Base-by-base conservation (phyloP, 2,888 invertebrate genomes). In the Euproctis similis region DNA sequence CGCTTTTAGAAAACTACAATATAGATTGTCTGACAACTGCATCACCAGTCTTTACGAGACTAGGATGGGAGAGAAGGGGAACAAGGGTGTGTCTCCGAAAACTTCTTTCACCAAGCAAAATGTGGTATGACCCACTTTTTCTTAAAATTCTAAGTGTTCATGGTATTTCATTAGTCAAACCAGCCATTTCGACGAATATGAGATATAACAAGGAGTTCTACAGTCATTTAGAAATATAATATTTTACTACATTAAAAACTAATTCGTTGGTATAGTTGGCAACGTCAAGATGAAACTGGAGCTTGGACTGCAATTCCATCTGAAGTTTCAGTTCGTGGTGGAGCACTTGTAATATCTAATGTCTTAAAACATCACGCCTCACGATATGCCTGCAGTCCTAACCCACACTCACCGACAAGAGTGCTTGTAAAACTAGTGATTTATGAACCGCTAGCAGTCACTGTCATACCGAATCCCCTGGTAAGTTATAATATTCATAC, bases 381-480 rank as follows among this genome's bases (percentile, higher is more conserved):
- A 1, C 72, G 88, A 42, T 93, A 92, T 71, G 87, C 89, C 17
- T 93, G 93, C 62, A 87, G 89, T n/a, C 88, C 89, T 5, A 89
- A 87, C 35, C 89, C 90, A 43, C 86, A 89, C 26, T 84, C 89
- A 20, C 87, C 89, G 26, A 88, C 90, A 35, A 81, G 89, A 31
- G 84, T 90, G 19, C 86, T 90, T 38, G 87, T 90, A 22, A 85
- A 87, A 39, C 72, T 93, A 13, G 86, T 86, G 7, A 89, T 93
- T 5, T 88, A 87, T 39, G 89, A 91, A 44, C 88, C 90, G 19
- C 72, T 92, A 30, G 85, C 86, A 34, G 88, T 89, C n/a, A 85
- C 86, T 24, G 86, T 91, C 22, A 74, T 87, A 6, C 91, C 91
- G 0, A 88, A 87, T 45, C 84, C 89, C 17, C 86, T 90, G 86